These are phyloP conservation scores for Epizoanthus illoricatus DNA, from an alignment of 92 coral and sea anemone genomes.

Conservation along the genomic window DNA sequence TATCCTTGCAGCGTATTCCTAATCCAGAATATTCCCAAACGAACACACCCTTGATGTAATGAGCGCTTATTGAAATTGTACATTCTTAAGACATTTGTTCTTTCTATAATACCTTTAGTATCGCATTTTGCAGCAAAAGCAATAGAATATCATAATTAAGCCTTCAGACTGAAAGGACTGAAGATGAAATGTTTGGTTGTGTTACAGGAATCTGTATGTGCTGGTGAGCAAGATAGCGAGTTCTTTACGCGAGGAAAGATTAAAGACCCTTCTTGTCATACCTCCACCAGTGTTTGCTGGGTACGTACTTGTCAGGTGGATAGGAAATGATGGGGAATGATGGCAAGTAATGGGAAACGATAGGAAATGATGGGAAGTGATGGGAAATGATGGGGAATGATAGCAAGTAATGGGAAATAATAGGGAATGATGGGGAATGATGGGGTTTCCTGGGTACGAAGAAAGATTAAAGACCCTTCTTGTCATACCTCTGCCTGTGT, in stretches of 20 bases:
- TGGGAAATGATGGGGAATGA: no score
- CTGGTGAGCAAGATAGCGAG: conserved; percentile 93
- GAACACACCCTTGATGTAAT: no score
- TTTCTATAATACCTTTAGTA: no score
- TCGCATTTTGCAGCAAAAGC: no score
- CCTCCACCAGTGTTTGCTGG: conserved; percentile 84
- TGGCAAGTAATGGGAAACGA: not conserved
- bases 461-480: conserved; percentile 77
- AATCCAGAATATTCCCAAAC: no score
- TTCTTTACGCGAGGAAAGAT: conserved; percentile 71
- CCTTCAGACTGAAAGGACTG: no score
- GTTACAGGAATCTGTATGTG: conserved; percentile 75
- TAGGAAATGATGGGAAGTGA: not conserved
- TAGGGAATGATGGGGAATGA: conserved; percentile 47
- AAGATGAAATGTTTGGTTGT: not conserved
- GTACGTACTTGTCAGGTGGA: conserved; percentile 38
- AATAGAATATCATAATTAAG: no score
- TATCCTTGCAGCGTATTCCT: no score
- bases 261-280: conserved; percentile 82
- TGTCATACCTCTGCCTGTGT: conserved; percentile 86
- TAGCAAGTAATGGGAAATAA: no score
- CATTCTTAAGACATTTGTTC: no score
- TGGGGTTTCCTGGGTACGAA: conserved; percentile 78
- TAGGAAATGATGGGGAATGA: not conserved
- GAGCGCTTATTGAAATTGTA: no score